phyloP scores from a whole-genome alignment of 2,888 invertebrate species.

The Erebia palarica region DNA sequence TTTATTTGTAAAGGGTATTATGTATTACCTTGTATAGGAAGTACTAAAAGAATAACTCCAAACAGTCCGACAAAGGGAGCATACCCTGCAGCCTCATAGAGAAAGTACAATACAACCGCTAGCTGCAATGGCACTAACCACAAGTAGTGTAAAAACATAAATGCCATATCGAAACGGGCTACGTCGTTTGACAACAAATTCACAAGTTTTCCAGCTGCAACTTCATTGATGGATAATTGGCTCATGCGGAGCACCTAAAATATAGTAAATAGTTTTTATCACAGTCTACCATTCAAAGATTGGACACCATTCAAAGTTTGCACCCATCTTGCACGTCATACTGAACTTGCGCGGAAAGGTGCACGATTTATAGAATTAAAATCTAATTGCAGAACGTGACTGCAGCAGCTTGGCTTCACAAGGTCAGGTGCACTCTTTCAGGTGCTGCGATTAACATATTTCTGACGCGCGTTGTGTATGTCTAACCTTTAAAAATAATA shows the following conservation, averaged over 20 bases:
- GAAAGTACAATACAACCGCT: slow-evolving; percentile 73
- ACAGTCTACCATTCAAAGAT: no score
- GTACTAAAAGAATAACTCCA: slow-evolving; percentile 79
- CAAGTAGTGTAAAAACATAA: slow-evolving; percentile 88
- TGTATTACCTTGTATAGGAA: slow-evolving; percentile 75
- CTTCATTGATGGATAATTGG: slow-evolving; percentile 86
- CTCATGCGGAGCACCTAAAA: slow-evolving; percentile 87
- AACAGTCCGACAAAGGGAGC: slow-evolving; percentile 71
- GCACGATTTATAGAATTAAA: no score
- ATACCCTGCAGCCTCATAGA: slow-evolving; percentile 62
- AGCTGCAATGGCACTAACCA: slow-evolving; percentile 91
- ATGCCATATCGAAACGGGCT: slow-evolving; percentile 88
- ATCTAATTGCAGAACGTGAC: no score
- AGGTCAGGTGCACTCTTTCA: no score
- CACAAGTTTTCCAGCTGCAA: slow-evolving; percentile 88
- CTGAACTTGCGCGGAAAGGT: no score
- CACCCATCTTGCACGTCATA: no score
- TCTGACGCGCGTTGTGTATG: no score
- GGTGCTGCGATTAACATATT: no score
- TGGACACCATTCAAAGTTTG: no score
- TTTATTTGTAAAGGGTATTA: no score
- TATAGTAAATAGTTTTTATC: neutral
- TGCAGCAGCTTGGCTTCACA: no score
- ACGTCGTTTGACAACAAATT: slow-evolving; percentile 93
- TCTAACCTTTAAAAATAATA: no score